Evolutionary conservation across 1,140 invertebrate genomes (phyloP).

Genomic region (Cyclargus thomasi): DNA sequence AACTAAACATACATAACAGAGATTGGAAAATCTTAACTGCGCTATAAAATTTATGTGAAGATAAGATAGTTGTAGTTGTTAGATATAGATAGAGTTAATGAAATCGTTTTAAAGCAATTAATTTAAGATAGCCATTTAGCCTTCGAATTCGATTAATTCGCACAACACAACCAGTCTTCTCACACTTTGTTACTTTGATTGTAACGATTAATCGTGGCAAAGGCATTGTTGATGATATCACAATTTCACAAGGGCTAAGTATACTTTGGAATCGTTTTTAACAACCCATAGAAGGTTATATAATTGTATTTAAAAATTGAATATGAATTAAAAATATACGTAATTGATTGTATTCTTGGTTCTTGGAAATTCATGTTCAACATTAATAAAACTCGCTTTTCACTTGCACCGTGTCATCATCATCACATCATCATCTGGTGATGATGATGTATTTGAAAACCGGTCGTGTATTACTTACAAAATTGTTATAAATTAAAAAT

Average conservation of each 20-base stretch:
- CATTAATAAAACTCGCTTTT: no score
- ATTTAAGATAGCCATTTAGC: background rate
- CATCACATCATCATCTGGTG: no score
- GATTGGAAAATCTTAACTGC: background rate
- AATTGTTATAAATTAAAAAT: no score
- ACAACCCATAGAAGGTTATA: slow-evolving; percentile 19
- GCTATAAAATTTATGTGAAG: background rate
- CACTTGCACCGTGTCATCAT: no score
- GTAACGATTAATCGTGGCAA: slow-evolving; percentile 52
- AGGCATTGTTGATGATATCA: slow-evolving; percentile 50
- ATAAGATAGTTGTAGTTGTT: background rate
- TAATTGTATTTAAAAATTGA: background rate
- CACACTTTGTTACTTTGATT: slow-evolving; percentile 39
- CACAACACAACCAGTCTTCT: background rate
- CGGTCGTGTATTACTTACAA: no score
- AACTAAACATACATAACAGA: background rate
- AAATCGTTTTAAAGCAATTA: slow-evolving; percentile 6
- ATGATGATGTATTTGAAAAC: no score
- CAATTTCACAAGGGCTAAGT: slow-evolving; percentile 38
- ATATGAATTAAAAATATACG: no score
- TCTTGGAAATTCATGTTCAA: no score
- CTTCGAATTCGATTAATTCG: background rate
- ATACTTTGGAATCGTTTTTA: slow-evolving; percentile 32
- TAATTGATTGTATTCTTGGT: no score
- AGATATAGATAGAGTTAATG: background rate